Evolutionary conservation across 2,888 invertebrate genomes (phyloP).

Genomic region (Meteorus cinctellus): DNA sequence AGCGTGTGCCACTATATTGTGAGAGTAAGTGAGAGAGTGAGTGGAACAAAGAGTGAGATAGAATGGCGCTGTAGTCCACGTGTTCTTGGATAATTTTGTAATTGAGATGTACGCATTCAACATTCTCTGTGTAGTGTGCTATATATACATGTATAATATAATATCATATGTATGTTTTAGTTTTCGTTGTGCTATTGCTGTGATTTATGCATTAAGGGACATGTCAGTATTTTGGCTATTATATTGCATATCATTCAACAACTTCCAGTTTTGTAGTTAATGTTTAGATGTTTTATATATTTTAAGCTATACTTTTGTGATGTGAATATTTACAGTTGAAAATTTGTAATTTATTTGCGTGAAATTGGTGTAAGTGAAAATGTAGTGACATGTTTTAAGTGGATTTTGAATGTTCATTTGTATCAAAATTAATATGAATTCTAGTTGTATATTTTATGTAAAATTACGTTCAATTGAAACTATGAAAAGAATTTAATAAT

Average conservation of each 20-base stretch:
- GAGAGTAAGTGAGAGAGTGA: slow-evolving; percentile 42
- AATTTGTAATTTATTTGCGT: too few relatives aligned
- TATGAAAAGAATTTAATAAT: too few relatives aligned
- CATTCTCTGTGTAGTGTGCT: slow-evolving; percentile 36
- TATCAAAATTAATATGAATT: too few relatives aligned
- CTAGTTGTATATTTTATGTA: too few relatives aligned
- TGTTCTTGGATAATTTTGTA: slow-evolving; percentile 68
- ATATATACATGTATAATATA: too few relatives aligned
- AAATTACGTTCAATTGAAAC: too few relatives aligned
- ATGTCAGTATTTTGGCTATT: slow-evolving; percentile 59
- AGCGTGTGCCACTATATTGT: slow-evolving; percentile 13
- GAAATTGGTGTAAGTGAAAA: too few relatives aligned
- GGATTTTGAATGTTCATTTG: too few relatives aligned
- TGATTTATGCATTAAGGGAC: slow-evolving; percentile 62
- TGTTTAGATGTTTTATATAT: background rate
- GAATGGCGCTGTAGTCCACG: slow-evolving; percentile 49
- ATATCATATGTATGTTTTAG: slow-evolving; percentile 1
- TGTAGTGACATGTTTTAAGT: too few relatives aligned
- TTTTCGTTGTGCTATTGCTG: slow-evolving; percentile 37
- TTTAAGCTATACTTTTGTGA: background rate
- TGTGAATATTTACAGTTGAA: background rate
- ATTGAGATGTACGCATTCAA: slow-evolving; percentile 68
- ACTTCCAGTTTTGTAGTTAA: background rate
- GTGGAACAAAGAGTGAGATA: slow-evolving; percentile 41
- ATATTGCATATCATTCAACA: slow-evolving; percentile 57